Evolutionary conservation across 2,113 vertebrate species (phyloP).

Genomic region (Zapus hudsonius): DNA sequence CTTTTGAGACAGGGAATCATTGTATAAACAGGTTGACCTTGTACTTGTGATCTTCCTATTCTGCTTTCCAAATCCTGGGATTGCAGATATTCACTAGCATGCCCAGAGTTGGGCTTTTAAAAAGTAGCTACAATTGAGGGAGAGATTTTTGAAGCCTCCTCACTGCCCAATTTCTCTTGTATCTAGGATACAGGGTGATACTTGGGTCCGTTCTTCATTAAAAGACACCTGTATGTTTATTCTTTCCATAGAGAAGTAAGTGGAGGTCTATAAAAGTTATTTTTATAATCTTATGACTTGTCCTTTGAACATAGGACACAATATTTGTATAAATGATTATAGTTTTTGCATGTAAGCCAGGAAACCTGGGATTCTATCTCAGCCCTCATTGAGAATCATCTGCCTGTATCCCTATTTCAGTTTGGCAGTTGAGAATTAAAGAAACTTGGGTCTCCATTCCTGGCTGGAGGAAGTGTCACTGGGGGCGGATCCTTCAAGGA

Average conservation of each 20-base stretch:
- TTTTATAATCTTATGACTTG: neutral
- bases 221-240: neutral
- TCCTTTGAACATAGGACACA: neutral
- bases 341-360: slow-evolving; percentile 12
- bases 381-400: neutral
- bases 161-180: neutral
- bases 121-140: neutral
- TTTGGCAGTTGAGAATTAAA: slow-evolving; percentile 9
- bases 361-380: neutral
- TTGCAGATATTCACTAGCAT: too few species aligned
- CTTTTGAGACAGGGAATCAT: too few species aligned
- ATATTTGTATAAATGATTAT: neutral
- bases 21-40: too few species aligned
- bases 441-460: too few species aligned
- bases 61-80: too few species aligned
- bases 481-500: too few species aligned
- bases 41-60: too few species aligned
- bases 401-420: neutral
- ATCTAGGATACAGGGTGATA: neutral
- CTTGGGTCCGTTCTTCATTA: neutral
- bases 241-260: neutral
- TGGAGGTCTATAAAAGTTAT: neutral
- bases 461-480: too few species aligned
- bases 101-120: neutral
- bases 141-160: neutral